Evolutionary conservation across 2,797 vertebrate genomes (phyloP), one percentile per base, ranked within the genome.

Genomic region (Pipistrellus pipistrellus): DNA sequence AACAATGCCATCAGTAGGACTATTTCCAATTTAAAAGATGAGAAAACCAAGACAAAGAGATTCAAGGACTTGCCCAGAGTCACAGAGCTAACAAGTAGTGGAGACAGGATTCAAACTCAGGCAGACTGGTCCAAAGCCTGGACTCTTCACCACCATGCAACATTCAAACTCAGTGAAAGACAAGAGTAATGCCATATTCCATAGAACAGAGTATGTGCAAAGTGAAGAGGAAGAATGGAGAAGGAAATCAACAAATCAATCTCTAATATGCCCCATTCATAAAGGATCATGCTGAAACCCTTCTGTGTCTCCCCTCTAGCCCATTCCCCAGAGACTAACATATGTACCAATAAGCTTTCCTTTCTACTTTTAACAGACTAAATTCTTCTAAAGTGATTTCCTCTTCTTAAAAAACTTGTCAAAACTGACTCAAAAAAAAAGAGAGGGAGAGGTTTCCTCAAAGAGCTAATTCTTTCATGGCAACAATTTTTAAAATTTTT

Each of bases 21-120:
- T 90, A 72, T 57, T 93, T 84, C 55, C 53, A 84, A 55, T 64
- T 90, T 78, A 85, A 89, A 3, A 91, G 59, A 86, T 62, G 21
- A 91, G 41, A 82, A 95, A 89, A 85, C 7, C 21, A 87, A 96
- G n/a, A 91, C 73, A 91, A 25, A 83, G 51, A 85, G 83, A 81
- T 35, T 82, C n/a, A 20, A 20, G 76, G 48, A 89, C 57, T 51
- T 92, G 69, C 9, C 4, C 71, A 82, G 71, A 93, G 73, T 86
- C 69, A 51, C 11, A 85, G 32, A 77, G 46, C 51, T 71, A 96
- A 57, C 21, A 46, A 92, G 25, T 41, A 89, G 23, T 30, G 35
- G 66, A 92, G 55, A 81, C 53, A 91, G 30, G 59, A 94, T 57
- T 41, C 14, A 84, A 83, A 81, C 18, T 27, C 77, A 68, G 27